Base-by-base conservation (phyloP, 2,888 invertebrate species). In the Drosophila tanythrix region DNA sequence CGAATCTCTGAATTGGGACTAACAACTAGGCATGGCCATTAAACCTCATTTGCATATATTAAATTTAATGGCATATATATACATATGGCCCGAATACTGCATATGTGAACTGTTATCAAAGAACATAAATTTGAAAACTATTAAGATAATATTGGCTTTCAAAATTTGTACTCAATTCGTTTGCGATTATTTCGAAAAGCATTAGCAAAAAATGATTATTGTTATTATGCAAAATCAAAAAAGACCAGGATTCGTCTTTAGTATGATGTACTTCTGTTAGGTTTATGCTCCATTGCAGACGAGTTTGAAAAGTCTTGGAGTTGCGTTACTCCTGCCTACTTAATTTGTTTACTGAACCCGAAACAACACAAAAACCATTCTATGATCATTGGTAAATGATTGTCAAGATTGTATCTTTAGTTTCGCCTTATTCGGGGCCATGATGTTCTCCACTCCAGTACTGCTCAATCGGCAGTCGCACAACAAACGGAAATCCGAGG, bases 401-500 rank as follows among this genome's bases (percentile, higher is more conserved):
- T 38, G 27, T 11, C 63, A 64, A 64, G 10, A 55, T 27, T 55
- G 64, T 29, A 31, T 48, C 38, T 15, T 33, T 27, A 27, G 11
- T 40, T 57, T 13, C 57, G 48, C 35, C 2, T 50, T 75, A 61
- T 74, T 48, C 57, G 36, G 27, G 53, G 18, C 31, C 55, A 55
- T 52, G 21, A n/a, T 74, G 66, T 48, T 27, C 33, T 25, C 38
- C 13, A 43, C 57, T 46, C n/a, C 36, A 43, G 21, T 33, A 31
- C 13, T 51, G 36, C 67, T 57, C 67, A 48, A 48, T 60, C 46
- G 69, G 50, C 27, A 29, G 43, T 73, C 35, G 60, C 38, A 61
- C 29, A 58, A 33, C 66, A 61, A 67, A 61, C 60, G 57, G 60
- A 53, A 61, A 61, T 64, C 56, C 48, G 50, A 63, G 58, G 57